A percentile compares a stretch with the other conserved stretches of the same genome.
Evolutionary conservation across 2,113 vertebrate species (phyloP).

Genomic region (Ellobius talpinus): DNA sequence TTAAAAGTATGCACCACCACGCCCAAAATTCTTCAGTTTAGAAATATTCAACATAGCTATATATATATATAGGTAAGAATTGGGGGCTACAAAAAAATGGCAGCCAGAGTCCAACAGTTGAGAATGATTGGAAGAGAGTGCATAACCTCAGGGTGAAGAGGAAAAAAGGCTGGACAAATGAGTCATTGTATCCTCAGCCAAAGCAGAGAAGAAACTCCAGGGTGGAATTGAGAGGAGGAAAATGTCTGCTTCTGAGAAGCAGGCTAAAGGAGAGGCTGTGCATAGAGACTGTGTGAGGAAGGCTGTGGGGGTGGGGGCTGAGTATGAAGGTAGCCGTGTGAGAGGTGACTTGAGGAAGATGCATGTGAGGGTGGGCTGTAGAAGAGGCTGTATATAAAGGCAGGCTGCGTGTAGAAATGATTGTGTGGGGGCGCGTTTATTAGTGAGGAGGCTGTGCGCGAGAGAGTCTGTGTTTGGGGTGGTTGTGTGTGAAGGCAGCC

Average conservation of each 20-base stretch:
- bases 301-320: not conserved
- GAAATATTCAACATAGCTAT: not conserved
- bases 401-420: not conserved
- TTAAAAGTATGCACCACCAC: not conserved
- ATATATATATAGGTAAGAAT: not conserved
- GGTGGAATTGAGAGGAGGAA: not conserved
- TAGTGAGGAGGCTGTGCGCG: not conserved
- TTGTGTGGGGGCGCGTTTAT: not conserved
- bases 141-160: fast-evolving
- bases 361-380: not conserved
- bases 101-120: not conserved
- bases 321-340: not conserved
- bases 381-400: not conserved
- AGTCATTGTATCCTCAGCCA: not conserved
- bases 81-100: not conserved
- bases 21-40: not conserved
- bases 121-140: not conserved
- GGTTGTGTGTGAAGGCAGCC: not conserved
- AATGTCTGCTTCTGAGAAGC: not conserved
- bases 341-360: no score
- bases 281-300: not conserved
- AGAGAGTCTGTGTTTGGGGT: not conserved
- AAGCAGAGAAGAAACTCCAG: not conserved
- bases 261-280: not conserved
- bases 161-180: not conserved